Evolutionary conservation across 2,888 invertebrate genomes (phyloP).

Genomic region (Neoascia interrupta): DNA sequence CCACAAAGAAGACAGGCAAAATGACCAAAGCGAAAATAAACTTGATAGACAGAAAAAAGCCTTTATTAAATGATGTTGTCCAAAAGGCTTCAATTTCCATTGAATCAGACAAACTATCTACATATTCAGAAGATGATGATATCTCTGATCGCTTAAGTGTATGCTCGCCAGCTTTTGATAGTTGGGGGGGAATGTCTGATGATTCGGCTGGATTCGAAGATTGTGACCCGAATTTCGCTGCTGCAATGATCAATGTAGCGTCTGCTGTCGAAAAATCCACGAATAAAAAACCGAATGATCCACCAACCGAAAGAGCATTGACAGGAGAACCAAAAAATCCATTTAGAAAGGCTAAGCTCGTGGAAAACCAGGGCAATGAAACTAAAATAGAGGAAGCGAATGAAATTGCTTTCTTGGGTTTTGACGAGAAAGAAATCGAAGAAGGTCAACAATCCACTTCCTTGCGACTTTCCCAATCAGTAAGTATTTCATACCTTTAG

Average conservation of each 20-base stretch:
- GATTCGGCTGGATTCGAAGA: constrained; percentile 14
- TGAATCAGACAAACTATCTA: no score
- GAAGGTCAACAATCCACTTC: constrained; percentile 50
- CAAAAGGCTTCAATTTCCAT: no score
- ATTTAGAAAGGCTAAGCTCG: background rate
- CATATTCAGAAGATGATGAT: no score
- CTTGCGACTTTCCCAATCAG: constrained; percentile 56
- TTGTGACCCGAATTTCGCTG: background rate
- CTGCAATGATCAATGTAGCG: background rate
- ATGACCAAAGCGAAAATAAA: constrained; percentile 75
- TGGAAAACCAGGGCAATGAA: background rate
- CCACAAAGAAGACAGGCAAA: constrained; percentile 61
- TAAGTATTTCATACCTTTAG: background rate
- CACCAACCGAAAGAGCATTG: no score
- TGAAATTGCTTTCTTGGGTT: constrained; percentile 34
- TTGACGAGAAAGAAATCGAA: constrained; percentile 53
- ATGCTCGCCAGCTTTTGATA: no score
- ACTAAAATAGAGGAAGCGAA: background rate
- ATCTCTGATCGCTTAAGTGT: no score
- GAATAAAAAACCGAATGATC: background rate
- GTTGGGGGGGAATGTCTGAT: background rate
- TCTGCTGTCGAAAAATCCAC: background rate
- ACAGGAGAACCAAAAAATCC: constrained; percentile 21
- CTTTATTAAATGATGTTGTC: no score
- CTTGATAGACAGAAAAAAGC: constrained; percentile 74